phyloP scores from a whole-genome alignment of 2,888 invertebrate genomes.

The Tachina grossa region DNA sequence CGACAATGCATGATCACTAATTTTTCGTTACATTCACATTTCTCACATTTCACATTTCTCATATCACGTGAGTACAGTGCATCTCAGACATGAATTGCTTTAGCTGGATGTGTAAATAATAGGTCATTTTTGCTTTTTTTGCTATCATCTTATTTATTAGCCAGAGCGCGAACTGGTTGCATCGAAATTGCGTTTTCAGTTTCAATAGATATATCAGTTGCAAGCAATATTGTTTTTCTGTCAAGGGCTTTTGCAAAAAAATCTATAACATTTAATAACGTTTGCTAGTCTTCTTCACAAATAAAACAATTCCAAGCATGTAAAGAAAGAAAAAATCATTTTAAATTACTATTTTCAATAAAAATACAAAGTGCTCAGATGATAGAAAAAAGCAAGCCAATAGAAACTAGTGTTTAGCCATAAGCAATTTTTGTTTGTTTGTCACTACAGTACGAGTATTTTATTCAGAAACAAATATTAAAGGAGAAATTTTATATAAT shows the following conservation, averaged over 20 bases:
- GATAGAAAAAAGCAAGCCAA: too few relatives aligned
- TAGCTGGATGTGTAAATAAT: background rate
- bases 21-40: too few relatives aligned
- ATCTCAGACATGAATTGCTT: background rate
- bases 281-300: background rate
- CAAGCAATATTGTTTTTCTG: background rate
- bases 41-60: too few relatives aligned
- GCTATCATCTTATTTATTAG: background rate
- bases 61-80: too few relatives aligned
- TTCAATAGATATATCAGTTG: background rate
- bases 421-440: too few relatives aligned
- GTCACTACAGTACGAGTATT: too few relatives aligned
- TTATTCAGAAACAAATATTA: too few relatives aligned
- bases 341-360: too few relatives aligned
- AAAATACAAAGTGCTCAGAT: too few relatives aligned
- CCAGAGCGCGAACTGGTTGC: background rate
- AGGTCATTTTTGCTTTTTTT: background rate
- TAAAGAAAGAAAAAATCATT: background rate
- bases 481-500: too few relatives aligned
- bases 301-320: background rate
- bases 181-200: background rate
- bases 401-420: too few relatives aligned
- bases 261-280: background rate
- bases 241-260: constrained; percentile 3
- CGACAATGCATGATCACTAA: too few relatives aligned